A percentile compares a stretch with the other conserved stretches of the same genome.
phyloP scores from a whole-genome alignment of 2,888 invertebrate species.

The Scaptomyza parva region DNA sequence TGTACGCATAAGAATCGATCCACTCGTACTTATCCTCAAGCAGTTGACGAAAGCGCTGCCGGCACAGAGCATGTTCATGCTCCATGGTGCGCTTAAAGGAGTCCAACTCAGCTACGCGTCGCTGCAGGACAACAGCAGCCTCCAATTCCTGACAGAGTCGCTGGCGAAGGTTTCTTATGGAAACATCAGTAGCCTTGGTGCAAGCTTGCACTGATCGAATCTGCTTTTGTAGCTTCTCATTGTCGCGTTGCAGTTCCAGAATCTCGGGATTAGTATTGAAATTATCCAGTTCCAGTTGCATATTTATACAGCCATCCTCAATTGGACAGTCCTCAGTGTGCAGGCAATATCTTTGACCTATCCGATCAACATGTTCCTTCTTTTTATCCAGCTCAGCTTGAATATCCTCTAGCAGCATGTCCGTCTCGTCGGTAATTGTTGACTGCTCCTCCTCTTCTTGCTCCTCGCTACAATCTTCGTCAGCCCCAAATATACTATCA shows the following conservation, averaged over 20 bases:
- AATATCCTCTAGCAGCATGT: constrained; percentile 26
- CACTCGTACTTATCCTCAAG: constrained; percentile 38
- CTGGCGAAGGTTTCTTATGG: constrained; percentile 5
- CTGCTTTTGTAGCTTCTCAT: constrained; percentile 38
- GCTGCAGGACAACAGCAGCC: constrained; percentile 12
- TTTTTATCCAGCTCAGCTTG: constrained; percentile 22
- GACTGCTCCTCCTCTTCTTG: constrained; percentile 8
- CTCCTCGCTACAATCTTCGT: not conserved
- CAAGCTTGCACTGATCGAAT: constrained; percentile 18
- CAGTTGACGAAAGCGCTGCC: constrained; percentile 39
- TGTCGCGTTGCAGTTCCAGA: constrained; percentile 32
- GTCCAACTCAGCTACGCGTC: constrained; percentile 25
- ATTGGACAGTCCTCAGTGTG: constrained; percentile 31
- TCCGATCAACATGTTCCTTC: constrained; percentile 8
- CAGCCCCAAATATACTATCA: constrained; percentile 11
- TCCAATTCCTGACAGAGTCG: constrained; percentile 19
- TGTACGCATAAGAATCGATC: constrained; percentile 15
- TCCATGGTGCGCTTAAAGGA: constrained; percentile 41
- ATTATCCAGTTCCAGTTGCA: constrained; percentile 32
- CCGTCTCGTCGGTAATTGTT: not conserved
- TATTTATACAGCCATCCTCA: constrained; percentile 20
- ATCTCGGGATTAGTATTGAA: constrained; percentile 26
- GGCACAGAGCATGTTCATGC: constrained; percentile 39
- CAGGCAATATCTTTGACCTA: constrained; percentile 28
- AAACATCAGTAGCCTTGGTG: constrained; percentile 22